A percentile compares a stretch with the other conserved stretches of the same genome.
Evolutionary conservation across 2,888 invertebrate species (phyloP).

Genomic region (Neoitamus cyanurus): DNA sequence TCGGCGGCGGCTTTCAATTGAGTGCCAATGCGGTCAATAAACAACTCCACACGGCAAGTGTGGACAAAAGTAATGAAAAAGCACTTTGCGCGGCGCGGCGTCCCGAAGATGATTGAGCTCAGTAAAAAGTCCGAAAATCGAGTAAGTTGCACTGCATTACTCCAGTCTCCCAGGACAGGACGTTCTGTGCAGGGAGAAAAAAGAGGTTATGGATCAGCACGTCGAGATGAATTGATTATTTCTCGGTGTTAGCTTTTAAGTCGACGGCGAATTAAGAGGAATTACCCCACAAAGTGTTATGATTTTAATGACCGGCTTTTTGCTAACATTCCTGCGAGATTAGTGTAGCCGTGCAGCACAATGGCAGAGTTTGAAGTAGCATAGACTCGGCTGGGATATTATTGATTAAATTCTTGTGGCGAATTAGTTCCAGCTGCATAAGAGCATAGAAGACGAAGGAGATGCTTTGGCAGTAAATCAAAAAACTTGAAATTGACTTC

Average conservation of each 20-base stretch:
- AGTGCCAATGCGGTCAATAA: neutral
- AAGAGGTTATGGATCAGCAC: neutral
- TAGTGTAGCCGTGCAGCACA: neutral
- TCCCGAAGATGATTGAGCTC: neutral
- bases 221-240: constrained; percentile 1
- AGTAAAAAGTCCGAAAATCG: neutral
- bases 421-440: neutral
- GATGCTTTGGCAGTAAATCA: neutral
- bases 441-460: neutral
- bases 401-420: neutral
- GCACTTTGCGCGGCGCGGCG: neutral
- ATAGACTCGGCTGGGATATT: neutral
- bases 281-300: neutral
- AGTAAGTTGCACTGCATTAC: neutral
- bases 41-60: neutral
- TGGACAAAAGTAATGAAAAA: constrained; percentile 5
- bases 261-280: neutral
- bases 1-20: neutral
- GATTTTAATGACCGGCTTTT: neutral
- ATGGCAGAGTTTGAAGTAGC: neutral
- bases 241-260: neutral
- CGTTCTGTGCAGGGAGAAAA: neutral
- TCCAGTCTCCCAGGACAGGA: neutral
- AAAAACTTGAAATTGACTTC: neutral
- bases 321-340: neutral